These are phyloP conservation scores for Peromyscus leucopus DNA, from an alignment of 2,113 vertebrate genomes.

Conservation along the genomic window DNA sequence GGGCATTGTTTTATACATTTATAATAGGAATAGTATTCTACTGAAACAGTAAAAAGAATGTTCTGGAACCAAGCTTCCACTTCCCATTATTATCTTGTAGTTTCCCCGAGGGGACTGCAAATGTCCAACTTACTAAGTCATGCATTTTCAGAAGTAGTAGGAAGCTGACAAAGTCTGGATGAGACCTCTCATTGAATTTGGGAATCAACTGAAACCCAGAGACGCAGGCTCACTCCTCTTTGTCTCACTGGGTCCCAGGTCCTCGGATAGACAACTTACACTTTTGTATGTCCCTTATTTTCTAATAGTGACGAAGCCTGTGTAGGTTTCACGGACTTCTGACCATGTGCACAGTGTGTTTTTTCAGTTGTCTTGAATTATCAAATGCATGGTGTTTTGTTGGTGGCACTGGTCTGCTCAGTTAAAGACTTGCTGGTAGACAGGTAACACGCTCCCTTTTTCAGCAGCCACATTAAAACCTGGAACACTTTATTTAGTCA, in stretches of 20 bases:
- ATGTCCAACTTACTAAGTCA: neutral
- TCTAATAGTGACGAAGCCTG: neutral
- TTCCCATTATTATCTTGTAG: neutral
- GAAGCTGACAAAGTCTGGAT: neutral
- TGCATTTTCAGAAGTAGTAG: conserved; percentile 22
- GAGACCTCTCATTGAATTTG: conserved; percentile 2
- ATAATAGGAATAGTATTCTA: neutral
- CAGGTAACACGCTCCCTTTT: neutral
- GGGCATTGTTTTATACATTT: no score
- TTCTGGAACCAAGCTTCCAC: neutral
- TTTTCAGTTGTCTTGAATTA: neutral
- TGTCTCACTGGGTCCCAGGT: neutral
- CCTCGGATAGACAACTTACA: neutral
- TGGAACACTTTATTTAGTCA: neutral
- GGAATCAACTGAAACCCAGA: neutral
- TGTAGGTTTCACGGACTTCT: neutral
- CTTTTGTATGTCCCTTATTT: neutral
- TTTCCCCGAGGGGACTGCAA: neutral
- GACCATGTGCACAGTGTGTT: no score
- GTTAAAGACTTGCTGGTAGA: neutral
- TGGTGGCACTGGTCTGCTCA: neutral
- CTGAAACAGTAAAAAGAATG: neutral
- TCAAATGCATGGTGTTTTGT: neutral
- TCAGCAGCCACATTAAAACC: neutral
- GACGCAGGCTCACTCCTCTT: neutral